Base-by-base conservation (phyloP, 2,113 vertebrate species). In the Felis chaus region DNA sequence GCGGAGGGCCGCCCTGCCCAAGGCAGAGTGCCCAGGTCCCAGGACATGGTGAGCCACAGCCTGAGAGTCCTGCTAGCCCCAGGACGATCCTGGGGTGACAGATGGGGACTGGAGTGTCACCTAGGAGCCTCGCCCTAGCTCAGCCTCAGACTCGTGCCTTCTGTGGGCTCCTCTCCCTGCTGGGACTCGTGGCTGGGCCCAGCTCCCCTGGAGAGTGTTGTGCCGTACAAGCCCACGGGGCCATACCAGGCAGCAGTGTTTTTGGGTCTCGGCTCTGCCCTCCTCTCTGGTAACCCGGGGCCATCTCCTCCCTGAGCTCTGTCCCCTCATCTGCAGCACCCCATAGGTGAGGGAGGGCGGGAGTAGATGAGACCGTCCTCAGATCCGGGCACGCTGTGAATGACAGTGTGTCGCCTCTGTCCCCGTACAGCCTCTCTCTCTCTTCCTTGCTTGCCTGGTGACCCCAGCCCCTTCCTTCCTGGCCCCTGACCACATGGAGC, bases 371-470 rank as follows among this genome's bases (percentile, higher is more conserved):
- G 4, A 1, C 19, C 10, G 11, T 27, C 33, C 7, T 1, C 27
- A 25, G 82, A 36, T 55, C 39, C 88, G 19, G 9, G 68, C 21
- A 0, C 5, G 9, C 61, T 25, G 1, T 3, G 7, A 16, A 55
- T 2, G 27, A 36, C 6, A 0, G 45, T 3, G 7, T 55, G 91
- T 65, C 57, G 3, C 39, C 68, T 45, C 81, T 2, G 0, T 4
- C 66, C 79, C 83, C 5, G 10, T 2, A 2, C 39, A 4, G 61
- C 79, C 97, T 57, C 91, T 57, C 78, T 57, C 82, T 82, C 89
- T 91, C 96, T 94, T 97, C 96, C 85, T 85, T 80, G 93, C 82
- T 91, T 12, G 33, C 39, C 84, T 50, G 66, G 27, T 80, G 68
- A 83, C 76, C 91, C 68, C 9, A 9, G 66, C 36, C 33, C 41